A percentile compares a stretch with the other conserved stretches of the same genome.
Conservation (phyloP, 2,113 vertebrate genomes). For the Euleptes europaea region DNA sequence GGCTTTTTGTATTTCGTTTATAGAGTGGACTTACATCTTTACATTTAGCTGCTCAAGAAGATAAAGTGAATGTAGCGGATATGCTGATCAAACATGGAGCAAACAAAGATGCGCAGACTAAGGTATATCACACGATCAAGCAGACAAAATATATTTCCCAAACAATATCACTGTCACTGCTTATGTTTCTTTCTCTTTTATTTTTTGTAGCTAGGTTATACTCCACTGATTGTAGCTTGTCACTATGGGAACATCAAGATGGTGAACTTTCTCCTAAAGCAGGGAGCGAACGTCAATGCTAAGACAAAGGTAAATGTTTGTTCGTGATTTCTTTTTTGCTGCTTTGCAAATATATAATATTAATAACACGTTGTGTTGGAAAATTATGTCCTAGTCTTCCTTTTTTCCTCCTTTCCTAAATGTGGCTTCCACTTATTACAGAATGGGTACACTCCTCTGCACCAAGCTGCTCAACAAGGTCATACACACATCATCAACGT, state of each 20-base stretch:
- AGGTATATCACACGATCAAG: conserved; percentile 73
- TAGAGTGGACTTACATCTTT: conserved; percentile 94
- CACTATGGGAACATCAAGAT: conserved; percentile 98
- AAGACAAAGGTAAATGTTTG: conserved; percentile 90
- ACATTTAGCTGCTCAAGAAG: conserved; percentile 96
- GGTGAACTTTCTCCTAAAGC: conserved; percentile 95
- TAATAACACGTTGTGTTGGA: neutral
- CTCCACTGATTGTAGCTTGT: conserved; percentile 94
- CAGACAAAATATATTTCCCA: neutral
- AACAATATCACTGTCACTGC: conserved; percentile 41
- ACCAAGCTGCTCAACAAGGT: conserved; percentile 97
- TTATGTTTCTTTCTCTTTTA: conserved; percentile 46
- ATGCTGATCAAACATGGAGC: conserved; percentile 85
- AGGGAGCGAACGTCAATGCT: conserved; percentile 88
- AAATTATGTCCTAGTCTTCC: conserved; percentile 42
- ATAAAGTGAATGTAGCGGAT: conserved; percentile 89
- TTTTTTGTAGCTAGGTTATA: conserved; percentile 90
- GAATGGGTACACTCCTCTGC: conserved; percentile 96
- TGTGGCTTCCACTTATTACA: conserved; percentile 21
- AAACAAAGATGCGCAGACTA: conserved; percentile 92
- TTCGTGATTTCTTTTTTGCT: conserved; percentile 22
- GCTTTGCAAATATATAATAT: neutral
- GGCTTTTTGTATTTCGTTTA: neutral
- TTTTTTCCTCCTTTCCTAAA: conserved; percentile 34
- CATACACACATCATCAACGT: conserved; percentile 97